Evolutionary conservation across 2,888 invertebrate genomes (phyloP).

Genomic region (Blastobasis adustella): DNA sequence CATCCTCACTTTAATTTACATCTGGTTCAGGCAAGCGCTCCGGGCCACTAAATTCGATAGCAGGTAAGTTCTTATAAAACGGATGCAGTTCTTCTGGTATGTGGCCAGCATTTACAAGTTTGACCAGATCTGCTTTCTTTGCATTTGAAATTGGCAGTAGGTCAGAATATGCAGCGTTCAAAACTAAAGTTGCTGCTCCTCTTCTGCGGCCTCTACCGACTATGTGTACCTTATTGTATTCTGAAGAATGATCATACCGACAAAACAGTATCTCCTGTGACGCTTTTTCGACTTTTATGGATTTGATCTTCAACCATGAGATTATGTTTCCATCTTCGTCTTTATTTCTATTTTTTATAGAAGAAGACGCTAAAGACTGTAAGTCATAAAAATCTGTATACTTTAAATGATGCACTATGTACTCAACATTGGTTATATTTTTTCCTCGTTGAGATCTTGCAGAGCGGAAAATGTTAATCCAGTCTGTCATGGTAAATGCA

Average conservation of each 20-base stretch:
- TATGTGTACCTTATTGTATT: background rate
- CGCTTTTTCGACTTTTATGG: background rate
- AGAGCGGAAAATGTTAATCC: slow-evolving; percentile 7
- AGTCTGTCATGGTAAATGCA: slow-evolving; percentile 11
- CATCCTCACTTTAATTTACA: too few relatives aligned
- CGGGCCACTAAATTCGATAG: too few relatives aligned
- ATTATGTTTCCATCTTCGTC: slow-evolving; percentile 1
- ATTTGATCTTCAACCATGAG: slow-evolving; percentile 11
- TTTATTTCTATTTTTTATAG: slow-evolving; percentile 2
- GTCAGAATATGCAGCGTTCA: background rate
- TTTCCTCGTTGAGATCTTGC: background rate
- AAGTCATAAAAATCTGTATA: slow-evolving; percentile 8
- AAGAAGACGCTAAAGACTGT: slow-evolving; percentile 1
- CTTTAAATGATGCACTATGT: slow-evolving; percentile 7
- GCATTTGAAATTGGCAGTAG: background rate
- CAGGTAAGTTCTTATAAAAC: too few relatives aligned
- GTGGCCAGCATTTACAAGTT: background rate
- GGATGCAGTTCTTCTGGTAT: background rate
- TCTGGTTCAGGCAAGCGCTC: too few relatives aligned
- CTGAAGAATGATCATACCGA: background rate
- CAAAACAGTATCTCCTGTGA: background rate
- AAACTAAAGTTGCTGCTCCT: background rate
- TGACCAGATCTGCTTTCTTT: background rate
- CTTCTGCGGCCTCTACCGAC: background rate
- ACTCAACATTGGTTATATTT: background rate